Percentiles rank a stretch among this genome's conserved stretches.
Evolutionary conservation across 2,113 vertebrate genomes (phyloP).

Genomic region (Nibea coibor): DNA sequence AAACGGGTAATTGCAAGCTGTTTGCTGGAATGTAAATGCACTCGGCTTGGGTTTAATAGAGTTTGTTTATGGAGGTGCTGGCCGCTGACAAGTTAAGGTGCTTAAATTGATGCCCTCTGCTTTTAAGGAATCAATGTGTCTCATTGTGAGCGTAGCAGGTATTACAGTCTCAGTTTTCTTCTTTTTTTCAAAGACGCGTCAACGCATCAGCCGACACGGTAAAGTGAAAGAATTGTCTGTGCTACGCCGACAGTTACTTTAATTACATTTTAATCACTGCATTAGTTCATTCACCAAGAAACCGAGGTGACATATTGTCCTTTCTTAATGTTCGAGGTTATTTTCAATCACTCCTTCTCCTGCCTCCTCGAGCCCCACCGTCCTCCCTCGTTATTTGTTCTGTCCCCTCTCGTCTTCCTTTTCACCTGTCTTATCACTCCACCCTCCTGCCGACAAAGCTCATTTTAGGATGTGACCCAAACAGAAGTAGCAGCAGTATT

Average conservation of each 20-base stretch:
- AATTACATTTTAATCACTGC: not conserved
- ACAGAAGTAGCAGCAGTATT: too few relatives aligned
- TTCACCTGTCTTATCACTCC: too few relatives aligned
- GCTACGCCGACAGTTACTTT: not conserved
- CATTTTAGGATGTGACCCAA: too few relatives aligned
- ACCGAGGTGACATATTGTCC: not conserved
- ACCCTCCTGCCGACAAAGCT: too few relatives aligned
- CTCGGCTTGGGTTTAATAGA: conserved; percentile 50
- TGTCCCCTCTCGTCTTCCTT: conserved; percentile 26
- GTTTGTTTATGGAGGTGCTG: conserved; percentile 49
- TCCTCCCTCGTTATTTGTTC: conserved; percentile 44
- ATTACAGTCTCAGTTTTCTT: not conserved
- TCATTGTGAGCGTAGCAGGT: not conserved
- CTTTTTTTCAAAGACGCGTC: not conserved
- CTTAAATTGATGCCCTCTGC: conserved; percentile 42
- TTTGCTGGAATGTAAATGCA: conserved; percentile 62
- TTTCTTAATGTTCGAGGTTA: conserved; percentile 45
- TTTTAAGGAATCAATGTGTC: conserved; percentile 15
- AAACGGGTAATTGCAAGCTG: conserved; percentile 63
- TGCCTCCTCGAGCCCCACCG: too few relatives aligned
- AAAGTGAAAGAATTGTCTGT: not conserved
- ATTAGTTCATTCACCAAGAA: not conserved
- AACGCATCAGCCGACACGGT: not conserved
- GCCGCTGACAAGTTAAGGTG: conserved; percentile 29
- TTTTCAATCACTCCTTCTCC: conserved; percentile 55